Conservation (phyloP, 1,140 invertebrate species). For the Drosophila sucinea region DNA sequence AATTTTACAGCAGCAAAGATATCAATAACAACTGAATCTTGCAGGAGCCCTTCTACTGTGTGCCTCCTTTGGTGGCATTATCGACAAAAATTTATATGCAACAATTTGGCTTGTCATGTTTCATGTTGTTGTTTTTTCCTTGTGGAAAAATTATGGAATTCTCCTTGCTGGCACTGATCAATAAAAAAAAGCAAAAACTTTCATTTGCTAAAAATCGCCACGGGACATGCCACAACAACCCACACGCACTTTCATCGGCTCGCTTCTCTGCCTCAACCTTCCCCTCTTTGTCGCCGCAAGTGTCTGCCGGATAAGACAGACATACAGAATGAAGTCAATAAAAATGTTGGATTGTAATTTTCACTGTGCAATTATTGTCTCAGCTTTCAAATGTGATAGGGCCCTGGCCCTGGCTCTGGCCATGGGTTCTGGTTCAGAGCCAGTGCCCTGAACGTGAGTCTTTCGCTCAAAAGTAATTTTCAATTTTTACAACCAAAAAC, state of each 20-base stretch:
- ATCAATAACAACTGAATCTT: constrained; percentile 3
- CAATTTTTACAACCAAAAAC: constrained; percentile 75
- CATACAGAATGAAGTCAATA: constrained; percentile 52
- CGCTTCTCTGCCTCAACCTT: background rate
- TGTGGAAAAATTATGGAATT: constrained; percentile 25
- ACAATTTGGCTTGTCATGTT: constrained; percentile 38
- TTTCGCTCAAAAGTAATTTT: constrained; percentile 68
- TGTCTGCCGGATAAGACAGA: constrained; percentile 44
- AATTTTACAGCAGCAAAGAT: constrained; percentile 6
- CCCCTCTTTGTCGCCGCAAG: background rate
- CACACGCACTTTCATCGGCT: constrained; percentile 70
- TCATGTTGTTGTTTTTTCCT: constrained; percentile 4
- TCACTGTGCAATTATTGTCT: constrained; percentile 75
- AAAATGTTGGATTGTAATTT: constrained; percentile 78
- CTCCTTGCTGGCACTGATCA: constrained; percentile 45
- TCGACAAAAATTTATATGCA: constrained; percentile 47
- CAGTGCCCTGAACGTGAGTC: constrained; percentile 21
- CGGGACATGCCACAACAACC: constrained; percentile 56
- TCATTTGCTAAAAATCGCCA: constrained; percentile 57
- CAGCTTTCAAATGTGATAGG: constrained; percentile 77
- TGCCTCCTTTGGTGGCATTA: constrained; percentile 8
- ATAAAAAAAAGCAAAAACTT: constrained; percentile 62
- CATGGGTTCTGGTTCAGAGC: background rate
- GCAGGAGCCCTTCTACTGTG: background rate
- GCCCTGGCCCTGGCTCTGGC: background rate